Evolutionary conservation across 2,113 vertebrate species (phyloP), one percentile per base, ranked within the genome.

Genomic region (Perognathus longimembris): DNA sequence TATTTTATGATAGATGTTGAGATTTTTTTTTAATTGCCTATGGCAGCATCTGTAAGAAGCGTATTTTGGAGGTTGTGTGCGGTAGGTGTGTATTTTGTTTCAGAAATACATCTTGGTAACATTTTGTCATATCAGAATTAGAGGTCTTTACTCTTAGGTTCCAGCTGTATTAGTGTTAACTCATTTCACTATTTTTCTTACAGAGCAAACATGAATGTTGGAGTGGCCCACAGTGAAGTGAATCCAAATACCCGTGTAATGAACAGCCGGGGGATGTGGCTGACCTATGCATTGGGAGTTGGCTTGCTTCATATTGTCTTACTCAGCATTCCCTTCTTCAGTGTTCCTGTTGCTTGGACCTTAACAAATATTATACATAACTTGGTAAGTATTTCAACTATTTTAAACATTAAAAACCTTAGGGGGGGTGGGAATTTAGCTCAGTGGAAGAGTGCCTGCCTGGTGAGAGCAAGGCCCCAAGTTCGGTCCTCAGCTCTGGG

Each of bases 261-360:
- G 99, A 99, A 98, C 98, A 99, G 99, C 95, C 98, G 99, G 79
- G 99, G 99, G 86, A 99, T 99, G 98, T 99, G 99, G 99, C 98
- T 99, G 97, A 99, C 99, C 0, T 99, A 99, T 0, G 98, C 99
- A 0, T 97, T 99, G 0, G 99, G 99, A 77, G 99, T 99, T 15
- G 99, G 99, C 93, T 98, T 99, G 91, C 99, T 99, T 96, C 99
- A 99, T 97, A 98, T 99, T n/a, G 99, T 99, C 92, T 98, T 99
- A 95, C 96, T 99, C 95, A 99, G 99, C 98, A 99, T 99, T 94
- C 99, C 99, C 64, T 99, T 99, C 99, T 99, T 99, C 96, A 99
- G 99, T 38, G 99, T 99, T 89, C 98, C 99, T 3, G 97, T 99
- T 6, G 99, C 99, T 67, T 99, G 99, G 99, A 99, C 99, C 64